Conservation (phyloP, 2,113 vertebrate genomes). For the Notiomystis cincta region DNA sequence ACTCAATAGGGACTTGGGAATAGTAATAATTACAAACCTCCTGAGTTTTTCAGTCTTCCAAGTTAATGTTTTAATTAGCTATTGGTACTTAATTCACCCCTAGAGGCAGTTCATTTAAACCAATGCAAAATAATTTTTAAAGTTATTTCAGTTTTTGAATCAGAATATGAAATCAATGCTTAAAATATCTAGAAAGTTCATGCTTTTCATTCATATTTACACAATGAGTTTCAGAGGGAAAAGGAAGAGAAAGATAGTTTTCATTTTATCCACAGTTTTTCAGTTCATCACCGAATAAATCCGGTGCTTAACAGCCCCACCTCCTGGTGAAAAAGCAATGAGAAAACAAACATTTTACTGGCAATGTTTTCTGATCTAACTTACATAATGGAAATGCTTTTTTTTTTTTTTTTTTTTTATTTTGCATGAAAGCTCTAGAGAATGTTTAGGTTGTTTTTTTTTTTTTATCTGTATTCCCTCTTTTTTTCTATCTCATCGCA, state of each 20-base stretch:
- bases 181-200: slow-evolving; percentile 7
- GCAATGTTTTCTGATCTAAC: background rate
- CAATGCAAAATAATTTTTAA: background rate
- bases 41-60: slow-evolving; percentile 19
- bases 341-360: background rate
- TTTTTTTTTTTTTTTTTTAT: background rate
- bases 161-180: background rate
- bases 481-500: background rate
- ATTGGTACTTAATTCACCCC: slow-evolving; percentile 10
- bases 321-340: slow-evolving; percentile 39
- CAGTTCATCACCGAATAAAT: background rate
- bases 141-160: background rate
- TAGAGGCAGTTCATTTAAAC: slow-evolving; percentile 3
- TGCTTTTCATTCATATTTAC: background rate
- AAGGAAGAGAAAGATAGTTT: background rate
- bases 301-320: slow-evolving; percentile 56
- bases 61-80: slow-evolving; percentile 61
- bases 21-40: slow-evolving; percentile 53
- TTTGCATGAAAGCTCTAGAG: background rate
- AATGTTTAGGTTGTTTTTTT: background rate
- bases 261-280: background rate
- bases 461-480: background rate
- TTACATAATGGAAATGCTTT: background rate
- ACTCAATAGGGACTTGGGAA: slow-evolving; percentile 13
- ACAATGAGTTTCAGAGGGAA: background rate